These are phyloP conservation scores for Rhabdophis nuchalis DNA, from an alignment of 2,797 vertebrate species.

Conservation along the genomic window DNA sequence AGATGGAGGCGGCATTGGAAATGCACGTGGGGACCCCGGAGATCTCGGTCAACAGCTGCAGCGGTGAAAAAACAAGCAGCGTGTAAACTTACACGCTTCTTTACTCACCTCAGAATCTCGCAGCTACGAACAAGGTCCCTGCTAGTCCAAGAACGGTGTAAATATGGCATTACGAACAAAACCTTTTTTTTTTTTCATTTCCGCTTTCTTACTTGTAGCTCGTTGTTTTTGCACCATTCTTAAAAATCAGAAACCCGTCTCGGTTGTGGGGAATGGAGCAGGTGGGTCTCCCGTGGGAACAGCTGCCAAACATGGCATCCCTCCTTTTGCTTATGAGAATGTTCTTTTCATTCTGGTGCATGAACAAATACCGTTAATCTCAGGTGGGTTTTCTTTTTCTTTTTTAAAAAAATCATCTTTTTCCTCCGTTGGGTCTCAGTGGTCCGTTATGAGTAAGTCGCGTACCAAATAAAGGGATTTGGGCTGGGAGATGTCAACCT, in stretches of 20 bases:
- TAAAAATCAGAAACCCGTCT: conserved; percentile 64
- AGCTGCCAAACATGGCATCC: conserved; percentile 53
- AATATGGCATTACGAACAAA: conserved; percentile 73
- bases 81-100: conserved; percentile 72
- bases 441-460: conserved; percentile 60
- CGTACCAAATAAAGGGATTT: conserved; percentile 65
- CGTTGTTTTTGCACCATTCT: conserved; percentile 67
- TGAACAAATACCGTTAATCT: conserved; percentile 70
- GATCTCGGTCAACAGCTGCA: conserved; percentile 82
- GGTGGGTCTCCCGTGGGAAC: neutral
- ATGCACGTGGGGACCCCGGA: conserved; percentile 75
- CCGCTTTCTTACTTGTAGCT: conserved; percentile 66
- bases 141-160: conserved; percentile 65
- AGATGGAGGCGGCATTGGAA: conserved; percentile 77
- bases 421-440: conserved; percentile 70
- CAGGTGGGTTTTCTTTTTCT: conserved; percentile 57
- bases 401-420: conserved; percentile 40
- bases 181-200: conserved; percentile 48
- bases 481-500: conserved; percentile 60
- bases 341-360: conserved; percentile 57
- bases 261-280: conserved; percentile 61
- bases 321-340: conserved; percentile 67
- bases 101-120: conserved; percentile 18
- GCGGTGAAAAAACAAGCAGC: conserved; percentile 85
- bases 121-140: conserved; percentile 41